phyloP scores from a whole-genome alignment of 2,113 vertebrate species.

The Columba livia region DNA sequence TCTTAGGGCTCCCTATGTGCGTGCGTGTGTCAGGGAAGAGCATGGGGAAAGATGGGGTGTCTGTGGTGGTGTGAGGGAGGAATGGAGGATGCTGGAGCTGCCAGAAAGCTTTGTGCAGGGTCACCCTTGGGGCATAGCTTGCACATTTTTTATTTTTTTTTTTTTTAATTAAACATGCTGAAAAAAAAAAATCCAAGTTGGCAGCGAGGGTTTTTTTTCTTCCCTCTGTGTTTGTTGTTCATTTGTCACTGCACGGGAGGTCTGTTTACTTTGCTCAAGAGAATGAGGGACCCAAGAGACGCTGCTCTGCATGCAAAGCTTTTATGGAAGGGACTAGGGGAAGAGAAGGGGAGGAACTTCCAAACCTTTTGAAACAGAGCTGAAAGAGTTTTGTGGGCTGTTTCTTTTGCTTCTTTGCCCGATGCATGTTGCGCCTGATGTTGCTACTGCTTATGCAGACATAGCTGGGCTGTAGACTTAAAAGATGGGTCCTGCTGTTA shows the following conservation, averaged over 20 bases:
- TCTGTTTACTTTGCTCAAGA: slow-evolving; percentile 66
- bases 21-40: background rate
- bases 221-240: slow-evolving; percentile 39
- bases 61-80: background rate
- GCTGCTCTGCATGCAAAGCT: slow-evolving; percentile 41
- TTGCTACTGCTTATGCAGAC: background rate
- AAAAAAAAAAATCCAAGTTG: background rate
- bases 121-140: background rate
- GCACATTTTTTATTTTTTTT: background rate
- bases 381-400: background rate
- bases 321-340: slow-evolving; percentile 10
- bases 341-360: slow-evolving; percentile 19
- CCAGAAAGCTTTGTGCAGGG: background rate
- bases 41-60: background rate
- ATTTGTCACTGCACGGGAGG: slow-evolving; percentile 42
- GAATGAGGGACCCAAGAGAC: slow-evolving; percentile 57
- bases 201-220: background rate
- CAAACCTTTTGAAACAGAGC: slow-evolving; percentile 30
- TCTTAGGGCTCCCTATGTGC: background rate
- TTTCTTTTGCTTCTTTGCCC: slow-evolving; percentile 18
- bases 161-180: background rate
- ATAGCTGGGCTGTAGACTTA: background rate
- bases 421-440: background rate
- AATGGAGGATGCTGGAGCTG: background rate
- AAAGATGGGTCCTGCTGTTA: background rate